Evolutionary conservation across 2,888 invertebrate species (phyloP), one percentile per base, ranked within the genome.

Genomic region (Pseudococcus viburni): DNA sequence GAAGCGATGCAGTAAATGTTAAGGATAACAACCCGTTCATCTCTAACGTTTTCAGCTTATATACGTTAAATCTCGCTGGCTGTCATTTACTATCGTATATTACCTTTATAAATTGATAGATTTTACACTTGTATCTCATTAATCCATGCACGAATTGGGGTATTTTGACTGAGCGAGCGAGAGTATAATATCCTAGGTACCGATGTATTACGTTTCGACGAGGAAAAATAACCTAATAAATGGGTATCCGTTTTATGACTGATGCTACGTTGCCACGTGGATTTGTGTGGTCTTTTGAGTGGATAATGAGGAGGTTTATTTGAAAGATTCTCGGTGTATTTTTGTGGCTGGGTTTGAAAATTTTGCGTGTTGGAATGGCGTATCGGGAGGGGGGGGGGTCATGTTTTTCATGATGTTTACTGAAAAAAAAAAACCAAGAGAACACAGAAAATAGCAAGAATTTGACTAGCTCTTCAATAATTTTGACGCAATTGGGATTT

Each of bases 101-200:
- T 83, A 33, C 80, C 80, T 46, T 19, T 83, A 42, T 42, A 83
- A 73, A 46, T 83, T 83, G 80, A 83, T 83, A 83, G 46, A 83
- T 83, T 83, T 46, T 83, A 83, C 46, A 46, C 77, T 46, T 42
- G 80, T 46, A 83, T 46, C 80, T 83, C 80, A 83, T 83, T 83
- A 83, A 83, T 83, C 12, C 39, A 33, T 3, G 73, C 33, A 33
- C 73, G 73, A 64, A 73, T 33, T 33, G 15, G 73, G 73, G 0
- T 73, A 73, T 73, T 73, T 73, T 73, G 19, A 11, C 33, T 6
- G 33, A 73, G 39, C 33, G 26, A 8, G 11, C n/a, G n/a, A n/a
- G n/a, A 6, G 22, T 11, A 0, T 68, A 73, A 73, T 33, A 17
- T 73, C 33, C 73, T 17, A 15, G 3, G 11, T 17, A 1, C 7